These are phyloP conservation scores for Seriola dumerili DNA, from an alignment of 2,113 vertebrate genomes.

Conservation along the genomic window DNA sequence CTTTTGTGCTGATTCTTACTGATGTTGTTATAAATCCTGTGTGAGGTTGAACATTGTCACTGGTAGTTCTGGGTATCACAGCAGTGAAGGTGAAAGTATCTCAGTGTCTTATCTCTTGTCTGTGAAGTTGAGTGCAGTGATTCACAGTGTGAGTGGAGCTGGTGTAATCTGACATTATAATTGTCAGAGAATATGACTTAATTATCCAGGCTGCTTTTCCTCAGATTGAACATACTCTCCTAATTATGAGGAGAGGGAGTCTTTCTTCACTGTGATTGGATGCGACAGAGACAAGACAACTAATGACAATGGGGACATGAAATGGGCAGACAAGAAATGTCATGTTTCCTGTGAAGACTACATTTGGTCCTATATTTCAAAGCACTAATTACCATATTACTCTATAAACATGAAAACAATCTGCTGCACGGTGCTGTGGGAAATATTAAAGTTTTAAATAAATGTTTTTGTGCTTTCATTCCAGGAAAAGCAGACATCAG, in stretches of 20 bases:
- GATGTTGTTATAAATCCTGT: no score
- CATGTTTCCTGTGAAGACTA: constrained; percentile 14
- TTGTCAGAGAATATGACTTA: constrained; percentile 55
- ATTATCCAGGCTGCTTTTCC: constrained; percentile 48
- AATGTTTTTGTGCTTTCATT: not conserved
- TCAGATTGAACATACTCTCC: constrained; percentile 81
- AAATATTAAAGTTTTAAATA: no score
- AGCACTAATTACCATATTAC: constrained; percentile 22
- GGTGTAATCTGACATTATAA: constrained; percentile 20
- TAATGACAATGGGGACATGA: constrained; percentile 75
- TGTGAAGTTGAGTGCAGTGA: no score
- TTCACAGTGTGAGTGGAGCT: not conserved
- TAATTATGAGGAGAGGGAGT: constrained; percentile 86
- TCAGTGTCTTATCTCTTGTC: no score
- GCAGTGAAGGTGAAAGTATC: no score
- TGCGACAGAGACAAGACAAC: constrained; percentile 82
- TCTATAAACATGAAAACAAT: not conserved
- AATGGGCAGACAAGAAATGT: constrained; percentile 19
- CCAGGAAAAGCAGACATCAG: not conserved
- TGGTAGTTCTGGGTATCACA: no score
- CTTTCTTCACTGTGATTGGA: constrained; percentile 83
- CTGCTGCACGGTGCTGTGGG: not conserved
- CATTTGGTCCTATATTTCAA: not conserved
- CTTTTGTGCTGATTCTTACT: no score
- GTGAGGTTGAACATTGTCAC: no score